A percentile compares a stretch with the other conserved stretches of the same genome.
These are phyloP conservation scores for Taurulus bubalis DNA, from an alignment of 2,113 vertebrate species.

Conservation along the genomic window DNA sequence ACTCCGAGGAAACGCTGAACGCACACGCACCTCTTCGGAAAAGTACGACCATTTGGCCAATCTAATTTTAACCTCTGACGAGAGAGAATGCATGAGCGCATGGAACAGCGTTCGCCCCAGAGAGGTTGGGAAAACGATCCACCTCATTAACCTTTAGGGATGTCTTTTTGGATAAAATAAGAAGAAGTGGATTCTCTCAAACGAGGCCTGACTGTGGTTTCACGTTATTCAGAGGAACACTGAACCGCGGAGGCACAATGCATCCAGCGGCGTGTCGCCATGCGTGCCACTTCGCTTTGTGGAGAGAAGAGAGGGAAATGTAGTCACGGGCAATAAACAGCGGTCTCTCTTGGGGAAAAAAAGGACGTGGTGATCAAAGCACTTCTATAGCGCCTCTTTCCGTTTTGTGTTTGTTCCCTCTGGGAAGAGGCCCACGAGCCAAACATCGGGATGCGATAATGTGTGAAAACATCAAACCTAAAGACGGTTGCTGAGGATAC, in stretches of 20 bases:
- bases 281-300: constrained; percentile 14
- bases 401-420: constrained; percentile 38
- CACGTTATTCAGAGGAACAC: constrained; percentile 33
- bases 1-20: constrained; percentile 40
- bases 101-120: constrained; percentile 35
- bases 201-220: constrained; percentile 55
- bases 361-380: constrained; percentile 62
- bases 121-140: constrained; percentile 52
- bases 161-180: constrained; percentile 47
- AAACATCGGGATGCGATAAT: constrained; percentile 57
- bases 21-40: constrained; percentile 38
- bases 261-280: constrained; percentile 15
- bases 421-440: constrained; percentile 61
- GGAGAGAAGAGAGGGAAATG: constrained; percentile 59
- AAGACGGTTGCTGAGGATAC: constrained; percentile 46
- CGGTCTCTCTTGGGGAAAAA: constrained; percentile 17
- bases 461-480: constrained; percentile 54
- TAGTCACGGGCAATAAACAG: constrained; percentile 44
- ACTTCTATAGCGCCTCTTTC: constrained; percentile 38
- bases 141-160: constrained; percentile 45
- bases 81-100: constrained; percentile 51
- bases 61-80: constrained; percentile 58
- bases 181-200: constrained; percentile 42
- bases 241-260: neutral
- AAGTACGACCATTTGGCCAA: constrained; percentile 35